Conservation (phyloP, 2,888 invertebrate genomes). For the Poecilobothrus nobilitatus region DNA sequence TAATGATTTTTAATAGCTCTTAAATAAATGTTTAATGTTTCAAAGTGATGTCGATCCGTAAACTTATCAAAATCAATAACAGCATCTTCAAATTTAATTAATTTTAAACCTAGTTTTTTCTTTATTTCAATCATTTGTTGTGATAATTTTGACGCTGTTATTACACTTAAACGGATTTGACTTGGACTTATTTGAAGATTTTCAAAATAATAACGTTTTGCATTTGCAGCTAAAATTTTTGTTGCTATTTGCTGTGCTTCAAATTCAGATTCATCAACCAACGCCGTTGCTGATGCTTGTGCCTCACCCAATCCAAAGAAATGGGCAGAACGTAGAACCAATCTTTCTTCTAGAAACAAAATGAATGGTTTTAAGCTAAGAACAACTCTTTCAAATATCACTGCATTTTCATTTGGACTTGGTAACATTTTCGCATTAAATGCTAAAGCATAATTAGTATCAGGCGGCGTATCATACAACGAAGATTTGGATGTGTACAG, state of each 20-base stretch:
- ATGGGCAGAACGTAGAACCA: slow-evolving; percentile 63
- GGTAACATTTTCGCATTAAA: slow-evolving; percentile 70
- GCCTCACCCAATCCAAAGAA: slow-evolving; percentile 54
- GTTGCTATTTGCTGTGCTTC: slow-evolving; percentile 71
- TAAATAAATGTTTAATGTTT: slow-evolving; percentile 76
- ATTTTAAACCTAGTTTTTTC: slow-evolving; percentile 72
- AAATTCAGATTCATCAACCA: slow-evolving; percentile 67
- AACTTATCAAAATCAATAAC: slow-evolving; percentile 86
- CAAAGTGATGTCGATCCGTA: slow-evolving; percentile 78
- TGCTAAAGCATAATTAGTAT: slow-evolving; percentile 60
- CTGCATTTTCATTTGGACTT: slow-evolving; percentile 66
- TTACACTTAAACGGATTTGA: slow-evolving; percentile 81
- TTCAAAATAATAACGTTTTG: slow-evolving; percentile 80
- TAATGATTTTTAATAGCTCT: slow-evolving; percentile 79
- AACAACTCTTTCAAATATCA: slow-evolving; percentile 79
- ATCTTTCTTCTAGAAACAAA: slow-evolving; percentile 77
- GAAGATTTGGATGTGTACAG: slow-evolving; percentile 60
- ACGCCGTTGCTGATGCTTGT: slow-evolving; percentile 55
- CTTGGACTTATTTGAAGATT: slow-evolving; percentile 68
- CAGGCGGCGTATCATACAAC: slow-evolving; percentile 35
- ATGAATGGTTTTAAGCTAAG: slow-evolving; percentile 75
- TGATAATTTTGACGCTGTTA: slow-evolving; percentile 76
- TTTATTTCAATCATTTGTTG: slow-evolving; percentile 70
- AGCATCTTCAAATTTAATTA: slow-evolving; percentile 96
- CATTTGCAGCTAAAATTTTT: slow-evolving; percentile 70